Evolutionary conservation across 2,113 vertebrate species (phyloP).

Genomic region (Thunnus thynnus): DNA sequence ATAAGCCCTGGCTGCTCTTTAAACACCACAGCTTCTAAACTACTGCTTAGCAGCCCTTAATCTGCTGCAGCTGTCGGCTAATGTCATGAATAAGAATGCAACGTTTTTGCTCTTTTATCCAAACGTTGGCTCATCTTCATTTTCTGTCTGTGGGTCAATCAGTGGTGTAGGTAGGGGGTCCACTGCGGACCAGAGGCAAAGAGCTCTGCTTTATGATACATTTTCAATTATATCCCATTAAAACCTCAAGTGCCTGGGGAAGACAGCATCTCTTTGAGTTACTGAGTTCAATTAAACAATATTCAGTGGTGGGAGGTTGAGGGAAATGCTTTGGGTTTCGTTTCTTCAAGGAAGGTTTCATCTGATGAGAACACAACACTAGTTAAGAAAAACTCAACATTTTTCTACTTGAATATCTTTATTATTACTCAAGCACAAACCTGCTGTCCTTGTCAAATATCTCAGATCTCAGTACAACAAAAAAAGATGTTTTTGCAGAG

Average conservation of each 20-base stretch:
- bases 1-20: constrained; percentile 72
- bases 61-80: constrained; percentile 65
- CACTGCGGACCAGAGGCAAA: neutral
- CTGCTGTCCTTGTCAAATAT: constrained; percentile 42
- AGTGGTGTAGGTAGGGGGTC: constrained; percentile 12
- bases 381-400: neutral
- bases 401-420: constrained; percentile 24
- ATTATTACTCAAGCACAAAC: constrained; percentile 18
- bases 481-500: neutral
- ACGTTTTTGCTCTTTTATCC: constrained; percentile 37
- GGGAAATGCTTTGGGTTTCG: neutral
- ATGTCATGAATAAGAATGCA: constrained; percentile 50
- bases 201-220: constrained; percentile 1
- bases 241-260: neutral
- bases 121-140: constrained; percentile 9
- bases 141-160: constrained; percentile 31
- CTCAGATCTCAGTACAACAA: neutral
- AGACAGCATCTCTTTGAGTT: neutral
- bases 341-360: constrained; percentile 17
- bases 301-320: neutral
- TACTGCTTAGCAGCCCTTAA: constrained; percentile 65
- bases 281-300: constrained; percentile 24
- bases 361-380: neutral
- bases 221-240: constrained; percentile 51
- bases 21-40: constrained; percentile 65